phyloP scores from a whole-genome alignment of 2,888 invertebrate species.

The Pasiphila rectangulata region DNA sequence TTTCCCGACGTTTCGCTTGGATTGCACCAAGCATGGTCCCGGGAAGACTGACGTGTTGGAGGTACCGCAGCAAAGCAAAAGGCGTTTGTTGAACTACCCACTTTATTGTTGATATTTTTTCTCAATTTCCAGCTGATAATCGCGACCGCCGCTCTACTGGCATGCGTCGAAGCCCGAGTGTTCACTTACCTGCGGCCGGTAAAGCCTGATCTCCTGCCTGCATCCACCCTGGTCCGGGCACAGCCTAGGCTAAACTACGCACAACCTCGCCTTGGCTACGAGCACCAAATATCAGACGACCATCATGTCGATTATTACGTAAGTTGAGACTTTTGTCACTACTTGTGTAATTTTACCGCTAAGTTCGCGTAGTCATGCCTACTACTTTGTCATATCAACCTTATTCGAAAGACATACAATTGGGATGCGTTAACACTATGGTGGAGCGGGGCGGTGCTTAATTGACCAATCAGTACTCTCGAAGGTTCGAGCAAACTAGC shows the following conservation, averaged over 20 bases:
- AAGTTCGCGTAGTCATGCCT: too few species aligned
- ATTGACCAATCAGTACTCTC: too few species aligned
- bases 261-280: conserved; percentile 50
- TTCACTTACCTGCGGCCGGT: conserved; percentile 43
- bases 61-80: too few species aligned
- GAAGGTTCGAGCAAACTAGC: too few species aligned
- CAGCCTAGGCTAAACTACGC: conserved; percentile 45
- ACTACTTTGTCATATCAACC: too few species aligned
- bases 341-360: too few species aligned
- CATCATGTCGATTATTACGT: conserved; percentile 84
- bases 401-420: too few species aligned
- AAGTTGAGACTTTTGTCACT: conserved; percentile 11
- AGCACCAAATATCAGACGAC: conserved; percentile 67
- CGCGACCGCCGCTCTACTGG: conserved; percentile 47
- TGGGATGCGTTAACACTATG: too few species aligned
- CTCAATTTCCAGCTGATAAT: conserved; percentile 46
- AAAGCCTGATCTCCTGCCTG: conserved; percentile 48
- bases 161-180: conserved; percentile 55
- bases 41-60: too few species aligned
- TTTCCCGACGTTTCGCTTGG: too few species aligned
- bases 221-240: conserved; percentile 45
- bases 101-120: neutral
- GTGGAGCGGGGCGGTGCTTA: too few species aligned
- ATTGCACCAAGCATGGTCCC: too few species aligned
- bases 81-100: neutral